Base-by-base conservation (phyloP, 2,888 invertebrate species). In the Scrobipalpa atriplicella region DNA sequence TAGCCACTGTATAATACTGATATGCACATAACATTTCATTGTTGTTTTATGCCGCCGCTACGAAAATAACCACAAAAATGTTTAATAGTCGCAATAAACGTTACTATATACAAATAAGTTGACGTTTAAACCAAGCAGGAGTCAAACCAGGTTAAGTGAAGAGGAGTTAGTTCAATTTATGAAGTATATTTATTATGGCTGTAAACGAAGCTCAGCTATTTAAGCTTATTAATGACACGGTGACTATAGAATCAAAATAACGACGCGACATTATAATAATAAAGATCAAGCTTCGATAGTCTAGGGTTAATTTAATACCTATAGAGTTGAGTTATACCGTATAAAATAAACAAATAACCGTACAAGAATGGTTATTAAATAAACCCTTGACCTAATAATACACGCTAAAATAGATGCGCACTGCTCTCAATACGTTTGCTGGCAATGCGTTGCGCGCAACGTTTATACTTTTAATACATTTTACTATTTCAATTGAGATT, bases 351-450 rank as follows among this genome's bases (percentile, higher is more conserved):
- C 18, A 62, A 62, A 54, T 38, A 62, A 43, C 6, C 19, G n/a
- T 51, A 51, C 62, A 11, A 36, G 62, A 51, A 63, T 38, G 63
- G 74, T 72, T 73, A 80, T 79, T 78, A 78, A 83, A 82, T 75
- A 74, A 82, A 87, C 85, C 91, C 91, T 90, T 92, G 92, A 89
- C 92, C 91, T 81, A 84, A 87, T 90, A 88, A 86, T 85, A 82
- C 78, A 81, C 77, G 79, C 85, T 81, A 88, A 91, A 91, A 92
- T 91, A 91, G 90, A 89, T 82, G 80, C 85, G 82, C 85, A 85
- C 82, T 85, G 88, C 84, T 87, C 90, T 80, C 85, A 80, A 85
- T 86, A 83, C 76, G 75, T 75, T 80, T 78, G 80, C 83, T 84
- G 83, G 82, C 84, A 86, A 76, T 81, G 81, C 82, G 80, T 80